Conservation (phyloP, 2,113 vertebrate genomes). For the Lynx canadensis region DNA sequence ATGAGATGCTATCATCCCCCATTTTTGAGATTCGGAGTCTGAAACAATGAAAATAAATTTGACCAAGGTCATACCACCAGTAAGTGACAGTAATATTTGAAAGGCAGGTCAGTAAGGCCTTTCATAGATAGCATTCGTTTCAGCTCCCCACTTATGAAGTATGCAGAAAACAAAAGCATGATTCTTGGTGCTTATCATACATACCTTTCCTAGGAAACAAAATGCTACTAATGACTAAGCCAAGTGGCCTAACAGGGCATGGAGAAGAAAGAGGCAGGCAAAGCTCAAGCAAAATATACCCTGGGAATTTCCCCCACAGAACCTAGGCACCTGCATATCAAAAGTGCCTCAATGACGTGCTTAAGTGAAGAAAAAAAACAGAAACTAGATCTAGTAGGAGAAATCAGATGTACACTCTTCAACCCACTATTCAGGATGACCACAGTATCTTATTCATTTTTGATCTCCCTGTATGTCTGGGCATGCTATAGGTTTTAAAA, state of each 20-base stretch:
- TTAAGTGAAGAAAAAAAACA: background rate
- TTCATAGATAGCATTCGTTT: background rate
- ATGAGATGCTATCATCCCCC: background rate
- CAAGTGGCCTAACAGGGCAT: fast-evolving
- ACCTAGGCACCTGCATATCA: background rate
- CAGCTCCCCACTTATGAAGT: background rate
- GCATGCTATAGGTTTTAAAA: background rate
- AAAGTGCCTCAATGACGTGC: background rate
- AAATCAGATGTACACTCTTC: background rate
- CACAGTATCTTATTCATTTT: background rate
- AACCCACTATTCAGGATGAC: background rate
- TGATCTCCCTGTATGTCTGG: background rate
- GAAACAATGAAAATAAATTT: background rate
- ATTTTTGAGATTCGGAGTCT: background rate
- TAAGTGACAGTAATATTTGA: background rate
- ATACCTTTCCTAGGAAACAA: background rate
- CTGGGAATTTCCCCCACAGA: background rate
- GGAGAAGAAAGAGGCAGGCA: background rate
- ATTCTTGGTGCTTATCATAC: background rate
- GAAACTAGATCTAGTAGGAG: background rate
- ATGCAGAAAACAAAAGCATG: background rate
- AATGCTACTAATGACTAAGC: background rate
- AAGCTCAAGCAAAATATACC: background rate
- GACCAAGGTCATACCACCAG: background rate
- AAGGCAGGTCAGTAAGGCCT: background rate